Evolutionary conservation across 2,888 invertebrate genomes (phyloP).

Genomic region (Hedya salicella): DNA sequence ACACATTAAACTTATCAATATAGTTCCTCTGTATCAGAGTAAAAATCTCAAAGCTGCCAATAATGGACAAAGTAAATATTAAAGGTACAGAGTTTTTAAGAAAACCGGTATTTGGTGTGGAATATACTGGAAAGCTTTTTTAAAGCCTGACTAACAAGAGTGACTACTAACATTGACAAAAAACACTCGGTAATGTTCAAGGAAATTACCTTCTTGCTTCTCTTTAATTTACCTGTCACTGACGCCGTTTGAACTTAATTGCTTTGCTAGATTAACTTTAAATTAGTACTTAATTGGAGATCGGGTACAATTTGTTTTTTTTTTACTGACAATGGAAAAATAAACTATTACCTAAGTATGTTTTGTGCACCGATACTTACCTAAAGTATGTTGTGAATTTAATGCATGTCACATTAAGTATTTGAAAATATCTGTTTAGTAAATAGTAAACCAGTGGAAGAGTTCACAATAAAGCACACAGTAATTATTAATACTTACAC

Average conservation of each 20-base stretch:
- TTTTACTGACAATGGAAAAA: not conserved
- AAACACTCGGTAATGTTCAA: conserved; percentile 10
- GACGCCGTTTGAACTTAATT: conserved; percentile 1
- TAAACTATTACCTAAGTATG: not conserved
- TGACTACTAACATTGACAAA: conserved; percentile 31
- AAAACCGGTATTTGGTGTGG: conserved; percentile 22
- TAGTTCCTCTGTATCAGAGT: conserved; percentile 35
- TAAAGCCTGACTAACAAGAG: conserved; percentile 31
- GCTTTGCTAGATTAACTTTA: conserved; percentile 7
- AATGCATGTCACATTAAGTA: too few species aligned
- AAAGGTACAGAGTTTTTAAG: conserved; percentile 40
- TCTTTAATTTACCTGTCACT: conserved; percentile 1
- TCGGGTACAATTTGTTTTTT: not conserved
- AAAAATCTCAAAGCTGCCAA: conserved; percentile 16
- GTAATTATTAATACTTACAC: too few species aligned
- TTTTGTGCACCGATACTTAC: too few species aligned
- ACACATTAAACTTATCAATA: not conserved
- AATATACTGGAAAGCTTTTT: conserved; percentile 29
- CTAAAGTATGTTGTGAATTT: too few species aligned
- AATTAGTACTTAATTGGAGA: not conserved
- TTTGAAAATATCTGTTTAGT: too few species aligned
- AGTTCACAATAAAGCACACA: too few species aligned
- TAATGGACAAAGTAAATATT: conserved; percentile 21
- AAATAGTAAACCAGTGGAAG: too few species aligned
- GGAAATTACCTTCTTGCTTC: conserved; percentile 7